These are phyloP conservation scores for Menidia menidia DNA, from an alignment of 2,797 vertebrate species.

Conservation along the genomic window DNA sequence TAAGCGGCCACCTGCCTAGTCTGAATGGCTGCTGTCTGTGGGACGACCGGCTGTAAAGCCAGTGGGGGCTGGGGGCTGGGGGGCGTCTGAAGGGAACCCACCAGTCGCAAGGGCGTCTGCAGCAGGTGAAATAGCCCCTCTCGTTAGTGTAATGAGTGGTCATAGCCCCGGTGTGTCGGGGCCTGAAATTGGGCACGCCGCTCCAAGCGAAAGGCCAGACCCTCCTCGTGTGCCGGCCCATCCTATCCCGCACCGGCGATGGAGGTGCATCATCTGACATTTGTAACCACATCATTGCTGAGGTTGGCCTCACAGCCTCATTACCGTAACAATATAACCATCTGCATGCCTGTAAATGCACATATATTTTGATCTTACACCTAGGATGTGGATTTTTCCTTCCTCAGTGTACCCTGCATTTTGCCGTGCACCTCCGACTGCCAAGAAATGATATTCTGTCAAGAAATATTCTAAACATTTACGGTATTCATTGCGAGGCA, in stretches of 20 bases:
- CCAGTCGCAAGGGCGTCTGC: constrained; percentile 86
- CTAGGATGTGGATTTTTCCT: constrained; percentile 27
- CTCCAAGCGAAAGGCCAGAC: constrained; percentile 78
- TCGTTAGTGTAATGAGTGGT: constrained; percentile 99
- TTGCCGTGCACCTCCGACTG: constrained; percentile 39
- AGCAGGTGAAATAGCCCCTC: constrained; percentile 99
- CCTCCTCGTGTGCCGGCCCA: constrained; percentile 51
- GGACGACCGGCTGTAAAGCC: constrained; percentile 75
- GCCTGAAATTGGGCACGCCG: constrained; percentile 75
- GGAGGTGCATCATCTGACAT: constrained; percentile 56
- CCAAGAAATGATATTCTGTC: constrained; percentile 47
- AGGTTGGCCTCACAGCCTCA: constrained; percentile 62
- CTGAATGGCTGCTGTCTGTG: constrained; percentile 99
- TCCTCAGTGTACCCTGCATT: constrained; percentile 42
- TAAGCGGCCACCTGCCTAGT: constrained; percentile 99
- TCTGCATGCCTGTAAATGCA: constrained; percentile 38
- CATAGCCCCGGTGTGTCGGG: constrained; percentile 84
- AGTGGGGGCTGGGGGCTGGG: constrained; percentile 66
- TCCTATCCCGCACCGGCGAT: constrained; percentile 45
- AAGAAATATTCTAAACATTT: constrained; percentile 80
- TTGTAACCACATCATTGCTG: constrained; percentile 59
- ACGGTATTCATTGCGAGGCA: constrained; percentile 75
- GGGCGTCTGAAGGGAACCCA: constrained; percentile 84
- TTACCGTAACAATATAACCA: constrained; percentile 70
- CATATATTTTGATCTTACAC: constrained; percentile 46